Evolutionary conservation across 2,888 invertebrate genomes (phyloP), one percentile per base, ranked within the genome.

Genomic region (Pegoplata infirma): DNA sequence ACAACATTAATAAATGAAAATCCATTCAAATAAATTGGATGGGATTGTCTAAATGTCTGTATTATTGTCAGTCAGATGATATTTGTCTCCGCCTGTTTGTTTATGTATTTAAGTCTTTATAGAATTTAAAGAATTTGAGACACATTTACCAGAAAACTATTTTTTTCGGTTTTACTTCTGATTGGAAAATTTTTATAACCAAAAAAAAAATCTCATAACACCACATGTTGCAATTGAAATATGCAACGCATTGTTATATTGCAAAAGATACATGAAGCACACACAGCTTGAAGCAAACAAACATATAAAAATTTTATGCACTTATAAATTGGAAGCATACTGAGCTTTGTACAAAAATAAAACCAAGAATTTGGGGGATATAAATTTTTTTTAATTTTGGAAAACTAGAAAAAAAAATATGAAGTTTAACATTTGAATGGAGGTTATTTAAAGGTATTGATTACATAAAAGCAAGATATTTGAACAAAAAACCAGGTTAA

Each of bases 11-110:
- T 40, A 40, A 40, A 40, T 40, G 23, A 46, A 46, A 71, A 67
- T 61, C 66, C 58, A 61, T 59, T 71, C 64, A 75, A 75, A 71
- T 75, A 66, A 75, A 79, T 71, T 79, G 79, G 61, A 75, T 75
- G 75, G 78, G 78, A 47, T 75, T 71, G 79, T 67, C 71, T 47
- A 61, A 61, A 63, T 63, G 68, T 68, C 66, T 59, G 55, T 40
- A 68, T 55, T 68, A 63, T 55, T 75, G 55, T 63, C 67, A 68
- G 23, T 71, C 44, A 63, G 5, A 10, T 7, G 21, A 25, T 40
- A 4, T 40, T 40, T 40, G n/a, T 40, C 36, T n/a, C 36, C 36
- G 36, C 36, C 36, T 40, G 36, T n/a, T 40, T 40, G 36, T 40
- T 40, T 40, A n/a, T n/a, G n/a, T 40, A 40, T 72, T 46, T 17